Conservation (phyloP, 2,113 vertebrate species). For the Lepisosteus oculatus region DNA sequence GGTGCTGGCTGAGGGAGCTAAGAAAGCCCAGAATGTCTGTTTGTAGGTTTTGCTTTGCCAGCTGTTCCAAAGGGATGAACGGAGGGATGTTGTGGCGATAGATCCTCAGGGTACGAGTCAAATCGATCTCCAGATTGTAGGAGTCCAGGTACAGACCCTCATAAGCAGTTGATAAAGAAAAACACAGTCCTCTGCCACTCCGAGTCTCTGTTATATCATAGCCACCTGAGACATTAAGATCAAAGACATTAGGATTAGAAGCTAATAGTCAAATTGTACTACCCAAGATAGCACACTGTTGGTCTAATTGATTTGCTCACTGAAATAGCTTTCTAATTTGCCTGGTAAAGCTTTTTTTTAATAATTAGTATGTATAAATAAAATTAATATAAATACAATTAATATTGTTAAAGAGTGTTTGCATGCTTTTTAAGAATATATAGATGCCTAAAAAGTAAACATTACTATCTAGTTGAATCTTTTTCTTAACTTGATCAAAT, state of each 20-base stretch:
- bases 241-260: not conserved
- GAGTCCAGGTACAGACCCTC: constrained; percentile 56
- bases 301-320: no score
- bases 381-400: no score
- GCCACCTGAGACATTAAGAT: constrained; percentile 45
- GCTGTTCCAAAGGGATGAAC: constrained; percentile 53
- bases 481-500: no score
- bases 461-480: no score
- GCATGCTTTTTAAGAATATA: no score
- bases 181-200: constrained; percentile 49
- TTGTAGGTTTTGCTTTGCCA: constrained; percentile 46
- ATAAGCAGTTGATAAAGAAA: constrained; percentile 56
- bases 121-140: constrained; percentile 60
- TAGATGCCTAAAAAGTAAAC: no score
- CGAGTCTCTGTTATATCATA: constrained; percentile 50
- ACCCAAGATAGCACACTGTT: no score
- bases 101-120: constrained; percentile 48
- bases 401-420: no score
- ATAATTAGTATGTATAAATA: no score
- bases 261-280: no score
- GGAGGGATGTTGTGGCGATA: constrained; percentile 63
- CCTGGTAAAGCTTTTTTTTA: no score
- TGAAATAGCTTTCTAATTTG: no score
- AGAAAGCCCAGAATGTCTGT: constrained; percentile 50
- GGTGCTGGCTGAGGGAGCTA: constrained; percentile 46